Base-by-base conservation (phyloP, 2,888 invertebrate genomes). In the Julus scanicus region DNA sequence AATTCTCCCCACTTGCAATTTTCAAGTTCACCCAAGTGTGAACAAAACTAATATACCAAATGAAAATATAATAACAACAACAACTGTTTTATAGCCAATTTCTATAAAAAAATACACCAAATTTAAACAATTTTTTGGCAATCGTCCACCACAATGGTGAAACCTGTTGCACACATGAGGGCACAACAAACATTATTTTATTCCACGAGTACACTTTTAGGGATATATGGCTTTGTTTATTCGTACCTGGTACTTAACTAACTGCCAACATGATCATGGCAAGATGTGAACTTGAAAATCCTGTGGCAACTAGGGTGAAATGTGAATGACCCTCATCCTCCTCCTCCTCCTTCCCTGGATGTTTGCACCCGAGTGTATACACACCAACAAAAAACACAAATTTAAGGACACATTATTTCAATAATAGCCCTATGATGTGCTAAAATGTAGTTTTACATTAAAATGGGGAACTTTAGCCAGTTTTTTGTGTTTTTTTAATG, bases 191-290 rank as follows among this genome's bases (percentile, higher is more conserved):
- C 20, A 63, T 20, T 63, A 63, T 63, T 63, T 63, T 63, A 20
- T 29, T n/a, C 29, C 29, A 20, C 20, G 9, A 29, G 71, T 71
- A 11, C 71, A 29, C 6, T 20, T 71, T 20, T 71, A 29, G 71
- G 71, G 71, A 29, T 29, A 71, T 71, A 71, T 71, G 29, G 20
- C 29, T 53, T 44, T 71, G 71, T 71, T 63, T 63, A 63, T 63
- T 63, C 29, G 71, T 20, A 71, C 9, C 15, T 17, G 53, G 53
- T 53, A 53, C 63, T 17, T n/a, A 29, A 20, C 63, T 5, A 71
- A 20, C 20, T 53, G 71, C 71, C 2, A 0, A 57, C 17, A 29
- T 29, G 17, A 57, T 17, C 57, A 29, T 9, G 20, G 29, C 71
- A 9, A 44, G 5, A 20, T 71, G 71, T 6, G 29, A 71, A 71